Base-by-base conservation (phyloP, 2,888 invertebrate species). In the Lingula anatina region DNA sequence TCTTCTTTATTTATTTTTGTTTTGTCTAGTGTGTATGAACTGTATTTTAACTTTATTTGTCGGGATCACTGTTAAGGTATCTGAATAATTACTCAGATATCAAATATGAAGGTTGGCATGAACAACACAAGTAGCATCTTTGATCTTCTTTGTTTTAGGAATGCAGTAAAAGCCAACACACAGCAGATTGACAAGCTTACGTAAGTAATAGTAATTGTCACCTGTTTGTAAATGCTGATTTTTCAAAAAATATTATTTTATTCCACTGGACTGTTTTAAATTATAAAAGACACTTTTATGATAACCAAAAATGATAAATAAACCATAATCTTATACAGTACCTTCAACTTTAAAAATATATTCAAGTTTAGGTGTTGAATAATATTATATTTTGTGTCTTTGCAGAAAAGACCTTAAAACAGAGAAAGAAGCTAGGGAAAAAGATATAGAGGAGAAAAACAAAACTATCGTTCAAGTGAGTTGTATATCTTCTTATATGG, bases 361-460 rank as follows among this genome's bases (percentile, higher is more conserved):
- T n/a, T n/a, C n/a, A n/a, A n/a, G n/a, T n/a, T n/a, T n/a, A n/a
- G n/a, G n/a, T n/a, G n/a, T n/a, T n/a, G n/a, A n/a, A n/a, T n/a
- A n/a, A n/a, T n/a, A n/a, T n/a, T n/a, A n/a, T n/a, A n/a, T n/a
- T n/a, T n/a, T n/a, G n/a, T n/a, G n/a, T n/a, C n/a, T n/a, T 53
- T 23, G 15, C 52, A 61, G 62, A 56, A 85, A 86, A 65, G 76
- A 85, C 1, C 45, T 57, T 3, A 45, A 84, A 65, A 79, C 81
- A 23, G 83, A 83, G 52, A 75, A 84, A 7, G 75, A 55, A 26
- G 81, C 79, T 20, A 88, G 87, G 70, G 86, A 87, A 57, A 83
- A 83, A 1, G 79, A 83, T 24, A 77, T 88, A 15, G 83, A 81
- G 37, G 87, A 88, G 59, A 83, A 85, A 18, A 82, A 83, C 55